phyloP scores from a whole-genome alignment of 2,113 vertebrate genomes.

The Bungarus multicinctus region DNA sequence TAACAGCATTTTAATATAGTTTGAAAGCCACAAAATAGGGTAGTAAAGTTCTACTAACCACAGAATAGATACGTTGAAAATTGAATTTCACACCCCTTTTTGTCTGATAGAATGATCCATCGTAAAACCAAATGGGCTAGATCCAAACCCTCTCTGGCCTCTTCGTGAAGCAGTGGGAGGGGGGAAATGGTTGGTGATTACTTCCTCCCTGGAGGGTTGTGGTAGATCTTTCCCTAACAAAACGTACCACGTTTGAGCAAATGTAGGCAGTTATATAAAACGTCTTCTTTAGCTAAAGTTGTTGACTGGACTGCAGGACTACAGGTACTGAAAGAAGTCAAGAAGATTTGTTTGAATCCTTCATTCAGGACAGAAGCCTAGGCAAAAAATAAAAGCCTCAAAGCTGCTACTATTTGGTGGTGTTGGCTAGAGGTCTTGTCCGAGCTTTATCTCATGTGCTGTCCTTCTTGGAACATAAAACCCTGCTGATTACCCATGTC shows the following conservation, averaged over 20 bases:
- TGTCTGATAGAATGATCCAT: background rate
- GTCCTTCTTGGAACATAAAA: background rate
- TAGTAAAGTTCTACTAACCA: background rate
- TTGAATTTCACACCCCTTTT: background rate
- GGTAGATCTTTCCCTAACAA: background rate
- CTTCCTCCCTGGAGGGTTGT: background rate
- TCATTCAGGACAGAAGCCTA: background rate
- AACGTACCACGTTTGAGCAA: background rate
- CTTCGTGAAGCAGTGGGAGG: background rate
- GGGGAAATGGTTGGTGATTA: background rate
- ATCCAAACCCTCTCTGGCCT: background rate
- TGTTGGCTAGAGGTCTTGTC: background rate
- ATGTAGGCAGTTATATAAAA: background rate
- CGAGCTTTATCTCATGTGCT: background rate
- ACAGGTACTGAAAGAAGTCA: background rate
- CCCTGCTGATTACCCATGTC: background rate
- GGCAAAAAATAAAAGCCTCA: background rate
- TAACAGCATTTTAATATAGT: background rate
- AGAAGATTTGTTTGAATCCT: background rate
- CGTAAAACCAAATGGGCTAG: background rate
- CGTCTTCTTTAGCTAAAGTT: background rate
- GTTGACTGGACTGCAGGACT: background rate
- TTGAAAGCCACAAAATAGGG: background rate
- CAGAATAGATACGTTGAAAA: background rate
- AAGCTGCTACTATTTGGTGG: background rate